A percentile compares a stretch with the other conserved stretches of the same genome.
These are phyloP conservation scores for Eremobia ochroleuca DNA, from an alignment of 2,888 invertebrate genomes.

Conservation along the genomic window DNA sequence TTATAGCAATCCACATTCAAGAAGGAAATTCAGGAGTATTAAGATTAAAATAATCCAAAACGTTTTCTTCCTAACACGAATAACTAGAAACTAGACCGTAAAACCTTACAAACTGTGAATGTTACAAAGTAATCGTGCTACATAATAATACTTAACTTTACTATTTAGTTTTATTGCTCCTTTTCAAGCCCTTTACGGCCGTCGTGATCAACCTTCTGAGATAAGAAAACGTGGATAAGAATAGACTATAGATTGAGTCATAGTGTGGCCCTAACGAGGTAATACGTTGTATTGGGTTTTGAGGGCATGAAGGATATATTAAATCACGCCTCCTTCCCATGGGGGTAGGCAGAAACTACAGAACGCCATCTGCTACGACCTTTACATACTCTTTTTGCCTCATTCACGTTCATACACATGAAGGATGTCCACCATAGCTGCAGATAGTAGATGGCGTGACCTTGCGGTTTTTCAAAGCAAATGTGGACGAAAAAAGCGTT, in stretches of 20 bases:
- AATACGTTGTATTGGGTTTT: slow-evolving; percentile 4
- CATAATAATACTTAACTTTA: slow-evolving; percentile 12
- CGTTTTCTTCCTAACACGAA: background rate
- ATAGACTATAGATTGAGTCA: slow-evolving; percentile 32
- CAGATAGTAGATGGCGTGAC: background rate
- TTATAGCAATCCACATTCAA: background rate
- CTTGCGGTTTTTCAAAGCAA: too few species aligned
- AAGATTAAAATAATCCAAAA: background rate
- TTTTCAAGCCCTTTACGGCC: slow-evolving; percentile 44
- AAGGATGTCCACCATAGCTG: background rate
- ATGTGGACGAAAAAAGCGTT: too few species aligned
- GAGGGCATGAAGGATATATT: background rate
- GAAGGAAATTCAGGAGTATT: background rate
- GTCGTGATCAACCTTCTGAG: slow-evolving; percentile 51
- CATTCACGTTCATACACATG: background rate
- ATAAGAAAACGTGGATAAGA: slow-evolving; percentile 46
- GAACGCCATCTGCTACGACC: background rate
- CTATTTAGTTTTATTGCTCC: slow-evolving; percentile 33
- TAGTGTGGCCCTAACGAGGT: slow-evolving; percentile 1
- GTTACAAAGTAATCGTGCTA: slow-evolving; percentile 15
- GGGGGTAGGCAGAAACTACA: background rate
- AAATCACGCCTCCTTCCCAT: background rate
- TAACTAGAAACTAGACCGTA: background rate
- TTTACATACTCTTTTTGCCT: background rate
- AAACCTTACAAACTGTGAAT: background rate